Base-by-base conservation (phyloP, 2,888 invertebrate genomes). In the Chymomyza amoena region DNA sequence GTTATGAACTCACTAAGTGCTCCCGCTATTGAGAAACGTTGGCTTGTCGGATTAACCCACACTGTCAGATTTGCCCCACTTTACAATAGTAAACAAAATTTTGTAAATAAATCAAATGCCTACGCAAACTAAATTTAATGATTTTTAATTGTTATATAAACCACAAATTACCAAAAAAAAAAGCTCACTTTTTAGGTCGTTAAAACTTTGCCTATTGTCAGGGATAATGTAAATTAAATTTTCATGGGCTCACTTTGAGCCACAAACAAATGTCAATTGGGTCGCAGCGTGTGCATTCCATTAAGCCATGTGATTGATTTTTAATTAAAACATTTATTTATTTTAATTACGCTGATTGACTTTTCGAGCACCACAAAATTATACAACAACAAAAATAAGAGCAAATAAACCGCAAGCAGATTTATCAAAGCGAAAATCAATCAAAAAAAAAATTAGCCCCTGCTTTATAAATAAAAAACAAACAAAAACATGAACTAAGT, bases 261-360 rank as follows among this genome's bases (percentile, higher is more conserved):
- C 54, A 65, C 68, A 39, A 70, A 71, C 67, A 76, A 3, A 15
- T 79, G 70, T 71, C 77, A 73, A 60, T 56, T 39, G 20, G 52
- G 52, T 65, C 18, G 6, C 64, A 28, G 36, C 61, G 50, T 1
- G 7, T 52, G 52, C 52, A 18, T 18, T n/a, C 16, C 18, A 52
- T 52, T 52, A 20, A 54, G 18, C 54, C 10, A 32, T 78, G 56
- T 82, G 84, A 87, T 85, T 87, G 85, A 87, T 87, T 78, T 84
- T 87, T 87, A 84, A 84, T 84, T 84, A 84, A 87, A 84, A 68
- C 52, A 77, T 74, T 61, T 69, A 70, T 84, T 84, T 84, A 80
- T 78, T 84, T 76, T 75, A 85, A 87, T 87, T 80, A 78, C 78
- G 66, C 78, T 77, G 80, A 77, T 82, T 84, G 81, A 76, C 76